Evolutionary conservation across 2,797 vertebrate genomes (phyloP), one percentile per base, ranked within the genome.

Genomic region (Pangasius macronema): DNA sequence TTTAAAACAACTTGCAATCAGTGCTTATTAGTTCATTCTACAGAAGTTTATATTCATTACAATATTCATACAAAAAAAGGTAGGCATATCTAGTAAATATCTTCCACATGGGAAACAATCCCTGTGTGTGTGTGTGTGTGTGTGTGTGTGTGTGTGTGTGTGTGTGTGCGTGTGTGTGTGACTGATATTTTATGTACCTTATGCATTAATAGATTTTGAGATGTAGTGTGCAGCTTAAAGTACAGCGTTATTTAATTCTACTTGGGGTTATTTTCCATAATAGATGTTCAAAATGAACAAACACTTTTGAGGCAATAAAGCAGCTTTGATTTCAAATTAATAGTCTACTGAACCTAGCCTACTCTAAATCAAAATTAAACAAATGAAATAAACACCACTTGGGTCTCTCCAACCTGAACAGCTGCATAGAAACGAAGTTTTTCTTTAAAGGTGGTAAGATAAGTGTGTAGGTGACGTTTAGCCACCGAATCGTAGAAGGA

Each of bases 371-470:
- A 51, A 9, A 51, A 77, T 51, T 72, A 80, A 30, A 42, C 6
- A 81, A 85, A 39, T 63, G 55, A 36, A 33, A 88, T 39, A 2
- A 88, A 33, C 59, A 20, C 7, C 0, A 30, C 5, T 0, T 85
- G 53, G n/a, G 8, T 53, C 30, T 81, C 65, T 20, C 42, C 42
- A 65, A 53, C 42, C 0, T 55, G 24, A 63, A 88, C 14, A 27
- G 83, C n/a, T 65, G 55, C 83, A 82, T 85, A 85, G 57, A 88
- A 85, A 18, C 18, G 24, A 53, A 85, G 87, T 24, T 82, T 82
- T 77, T 88, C 76, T 36, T 81, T 73, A n/a, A 85, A 85, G 39
- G 5, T 81, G 39, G 65, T 59, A 20, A 63, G 14, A 73, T 53
- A 88, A 36, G 83, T 85, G 68, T 73, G 42, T 5, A 88, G 6